Conservation (phyloP, 2,113 vertebrate species). For the Microtus pennsylvanicus region DNA sequence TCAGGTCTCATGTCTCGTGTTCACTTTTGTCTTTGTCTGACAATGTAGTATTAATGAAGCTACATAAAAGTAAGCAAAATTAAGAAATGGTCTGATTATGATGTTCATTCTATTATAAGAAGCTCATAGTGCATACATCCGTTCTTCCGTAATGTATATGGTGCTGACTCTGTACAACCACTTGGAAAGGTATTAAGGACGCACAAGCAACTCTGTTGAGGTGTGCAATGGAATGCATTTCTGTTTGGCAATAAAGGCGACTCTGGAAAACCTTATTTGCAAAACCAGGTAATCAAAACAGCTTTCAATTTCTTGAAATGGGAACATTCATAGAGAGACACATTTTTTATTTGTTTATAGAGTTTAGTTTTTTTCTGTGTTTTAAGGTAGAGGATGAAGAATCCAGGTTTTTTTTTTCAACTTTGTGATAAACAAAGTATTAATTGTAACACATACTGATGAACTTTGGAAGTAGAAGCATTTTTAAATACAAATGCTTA, state of each 20-base stretch:
- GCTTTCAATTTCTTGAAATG: neutral
- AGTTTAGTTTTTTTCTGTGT: conserved; percentile 47
- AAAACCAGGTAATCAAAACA: conserved; percentile 13
- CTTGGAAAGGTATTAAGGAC: conserved; percentile 62
- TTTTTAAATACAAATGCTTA: conserved; percentile 35
- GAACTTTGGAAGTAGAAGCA: neutral
- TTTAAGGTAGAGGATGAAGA: neutral
- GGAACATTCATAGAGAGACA: neutral
- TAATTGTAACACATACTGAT: conserved; percentile 27
- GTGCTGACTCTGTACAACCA: conserved; percentile 72
- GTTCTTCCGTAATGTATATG: conserved; percentile 66
- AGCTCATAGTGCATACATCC: conserved; percentile 38
- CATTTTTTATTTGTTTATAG: neutral
- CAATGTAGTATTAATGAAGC: conserved; percentile 63
- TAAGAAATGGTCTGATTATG: conserved; percentile 70
- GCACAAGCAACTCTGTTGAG: conserved; percentile 63
- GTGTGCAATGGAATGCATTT: conserved; percentile 71
- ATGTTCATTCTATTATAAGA: conserved; percentile 67
- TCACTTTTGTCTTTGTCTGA: conserved; percentile 74
- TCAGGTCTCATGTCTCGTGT: conserved; percentile 45
- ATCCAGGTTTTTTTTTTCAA: neutral
- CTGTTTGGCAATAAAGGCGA: conserved; percentile 61
- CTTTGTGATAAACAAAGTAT: neutral
- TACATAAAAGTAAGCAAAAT: conserved; percentile 76
- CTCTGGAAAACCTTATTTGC: conserved; percentile 44